These are phyloP conservation scores for Phoeniculus purpureus DNA, from an alignment of 2,797 vertebrate genomes.

Conservation along the genomic window DNA sequence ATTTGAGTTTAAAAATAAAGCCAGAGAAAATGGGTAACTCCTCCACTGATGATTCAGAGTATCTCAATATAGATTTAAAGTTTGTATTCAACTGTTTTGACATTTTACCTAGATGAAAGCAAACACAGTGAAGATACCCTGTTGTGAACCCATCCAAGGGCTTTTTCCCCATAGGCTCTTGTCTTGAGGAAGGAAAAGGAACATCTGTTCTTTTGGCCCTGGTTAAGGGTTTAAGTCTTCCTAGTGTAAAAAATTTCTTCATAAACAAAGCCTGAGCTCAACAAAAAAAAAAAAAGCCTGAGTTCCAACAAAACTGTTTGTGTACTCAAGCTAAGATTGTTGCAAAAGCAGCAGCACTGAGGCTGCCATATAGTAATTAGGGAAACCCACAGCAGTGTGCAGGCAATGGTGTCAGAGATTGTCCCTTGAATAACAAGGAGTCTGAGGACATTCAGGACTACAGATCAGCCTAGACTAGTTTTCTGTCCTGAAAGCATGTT, in stretches of 20 bases:
- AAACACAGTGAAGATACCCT: neutral
- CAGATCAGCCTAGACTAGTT: neutral
- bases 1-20: conserved; percentile 1
- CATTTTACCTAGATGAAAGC: conserved; percentile 9
- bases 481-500: neutral
- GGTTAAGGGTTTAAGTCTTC: conserved; percentile 60
- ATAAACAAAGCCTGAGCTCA: conserved; percentile 65
- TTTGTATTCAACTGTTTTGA: neutral
- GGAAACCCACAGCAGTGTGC: neutral
- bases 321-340: neutral
- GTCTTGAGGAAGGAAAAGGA: conserved; percentile 40
- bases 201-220: conserved; percentile 59
- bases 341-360: neutral
- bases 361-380: neutral
- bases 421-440: neutral
- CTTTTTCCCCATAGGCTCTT: neutral
- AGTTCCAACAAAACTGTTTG: conserved; percentile 67
- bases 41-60: neutral
- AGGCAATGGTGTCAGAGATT: neutral
- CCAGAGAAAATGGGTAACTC: neutral
- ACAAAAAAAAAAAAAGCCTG: too few species aligned
- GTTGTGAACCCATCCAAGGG: neutral
- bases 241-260: conserved; percentile 58
- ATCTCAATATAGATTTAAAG: neutral
- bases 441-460: neutral